These are phyloP conservation scores for Folsomia candida DNA, from an alignment of 2,888 invertebrate species.

Conservation along the genomic window DNA sequence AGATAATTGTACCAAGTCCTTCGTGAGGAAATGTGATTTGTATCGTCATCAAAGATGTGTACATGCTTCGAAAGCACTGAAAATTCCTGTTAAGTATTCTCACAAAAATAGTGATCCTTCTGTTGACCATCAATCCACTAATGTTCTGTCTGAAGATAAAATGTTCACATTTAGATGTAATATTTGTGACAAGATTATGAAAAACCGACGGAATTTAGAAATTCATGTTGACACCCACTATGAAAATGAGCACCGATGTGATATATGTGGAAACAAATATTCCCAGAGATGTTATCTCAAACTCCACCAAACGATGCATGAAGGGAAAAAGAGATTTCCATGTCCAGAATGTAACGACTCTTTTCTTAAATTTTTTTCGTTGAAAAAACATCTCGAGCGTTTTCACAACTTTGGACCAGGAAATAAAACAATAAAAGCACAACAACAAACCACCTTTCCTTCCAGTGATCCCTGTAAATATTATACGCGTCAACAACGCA, in stretches of 20 bases:
- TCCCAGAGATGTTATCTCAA: background rate
- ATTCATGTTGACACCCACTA: background rate
- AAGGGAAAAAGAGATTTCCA: background rate
- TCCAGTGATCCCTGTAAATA: background rate
- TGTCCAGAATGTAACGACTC: background rate
- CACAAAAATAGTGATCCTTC: too few relatives aligned
- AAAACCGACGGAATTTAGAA: background rate
- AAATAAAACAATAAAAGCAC: too few relatives aligned
- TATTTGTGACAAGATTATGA: background rate
- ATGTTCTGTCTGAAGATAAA: too few relatives aligned
- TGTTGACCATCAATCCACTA: too few relatives aligned
- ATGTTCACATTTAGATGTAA: background rate
- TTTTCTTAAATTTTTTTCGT: background rate
- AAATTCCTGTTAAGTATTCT: too few relatives aligned
- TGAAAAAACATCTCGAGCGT: background rate
- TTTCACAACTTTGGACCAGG: background rate
- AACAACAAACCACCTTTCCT: too few relatives aligned
- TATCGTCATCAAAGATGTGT: background rate
- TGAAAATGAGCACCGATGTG: background rate
- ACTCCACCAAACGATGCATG: background rate
- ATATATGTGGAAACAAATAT: background rate
- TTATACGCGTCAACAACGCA: background rate
- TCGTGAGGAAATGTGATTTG: background rate
- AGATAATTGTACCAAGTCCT: background rate
- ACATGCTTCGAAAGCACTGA: too few relatives aligned